These are phyloP conservation scores for Lates japonicus DNA, from an alignment of 2,797 vertebrate species.

Conservation along the genomic window DNA sequence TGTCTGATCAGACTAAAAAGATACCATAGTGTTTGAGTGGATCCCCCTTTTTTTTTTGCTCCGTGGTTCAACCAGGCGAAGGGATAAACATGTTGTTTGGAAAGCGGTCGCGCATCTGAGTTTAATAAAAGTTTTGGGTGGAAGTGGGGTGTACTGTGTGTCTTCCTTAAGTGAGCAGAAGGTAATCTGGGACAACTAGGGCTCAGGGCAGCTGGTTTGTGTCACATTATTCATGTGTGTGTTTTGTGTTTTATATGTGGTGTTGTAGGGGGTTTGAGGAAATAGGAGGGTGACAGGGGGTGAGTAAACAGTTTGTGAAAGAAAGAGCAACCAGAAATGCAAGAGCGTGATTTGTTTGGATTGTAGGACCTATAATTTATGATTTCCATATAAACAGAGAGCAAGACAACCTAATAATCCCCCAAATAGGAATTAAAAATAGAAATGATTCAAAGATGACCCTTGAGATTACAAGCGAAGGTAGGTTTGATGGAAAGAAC, in stretches of 20 bases:
- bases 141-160: slow-evolving; percentile 76
- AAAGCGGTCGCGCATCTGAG: slow-evolving; percentile 78
- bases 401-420: slow-evolving; percentile 76
- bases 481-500: slow-evolving; percentile 69
- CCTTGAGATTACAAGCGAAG: slow-evolving; percentile 77
- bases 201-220: slow-evolving; percentile 63
- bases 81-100: slow-evolving; percentile 72
- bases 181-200: slow-evolving; percentile 72
- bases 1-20: slow-evolving; percentile 73
- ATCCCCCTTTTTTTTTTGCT: slow-evolving; percentile 60
- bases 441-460: slow-evolving; percentile 75
- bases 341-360: slow-evolving; percentile 82
- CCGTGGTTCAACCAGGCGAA: slow-evolving; percentile 71
- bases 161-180: slow-evolving; percentile 81
- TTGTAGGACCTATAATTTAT: slow-evolving; percentile 74
- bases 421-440: slow-evolving; percentile 76
- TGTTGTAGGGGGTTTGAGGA: slow-evolving; percentile 42
- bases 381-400: slow-evolving; percentile 84
- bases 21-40: slow-evolving; percentile 61
- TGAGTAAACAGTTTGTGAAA: slow-evolving; percentile 79
- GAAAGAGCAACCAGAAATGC: slow-evolving; percentile 68
- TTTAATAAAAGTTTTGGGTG: slow-evolving; percentile 74
- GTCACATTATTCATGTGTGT: slow-evolving; percentile 37
- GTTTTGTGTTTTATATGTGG: slow-evolving; percentile 52
- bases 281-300: slow-evolving; percentile 57